phyloP scores from a whole-genome alignment of 2,888 invertebrate species.

The Drosophila barbarae region DNA sequence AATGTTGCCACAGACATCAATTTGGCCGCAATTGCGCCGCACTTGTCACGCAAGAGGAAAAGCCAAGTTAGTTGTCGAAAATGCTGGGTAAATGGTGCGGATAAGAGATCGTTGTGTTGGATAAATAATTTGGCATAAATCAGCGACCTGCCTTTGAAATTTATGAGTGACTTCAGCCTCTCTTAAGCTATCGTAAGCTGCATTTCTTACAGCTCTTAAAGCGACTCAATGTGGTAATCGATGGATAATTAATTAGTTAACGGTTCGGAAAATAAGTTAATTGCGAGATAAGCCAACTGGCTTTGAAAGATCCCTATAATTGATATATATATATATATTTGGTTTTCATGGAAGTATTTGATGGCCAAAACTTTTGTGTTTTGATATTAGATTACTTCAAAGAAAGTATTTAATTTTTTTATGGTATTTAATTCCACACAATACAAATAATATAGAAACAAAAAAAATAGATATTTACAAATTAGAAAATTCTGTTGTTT shows the following conservation, averaged over 20 bases:
- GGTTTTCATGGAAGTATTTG: too few relatives aligned
- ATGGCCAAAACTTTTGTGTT: too few relatives aligned
- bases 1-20: constrained; percentile 20
- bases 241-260: constrained; percentile 6
- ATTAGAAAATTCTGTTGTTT: neutral
- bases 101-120: neutral
- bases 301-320: neutral
- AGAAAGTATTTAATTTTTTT: too few relatives aligned
- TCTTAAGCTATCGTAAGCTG: constrained; percentile 9
- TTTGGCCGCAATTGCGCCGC: constrained; percentile 19
- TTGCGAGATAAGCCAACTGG: neutral
- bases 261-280: neutral
- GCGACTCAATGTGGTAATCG: constrained; percentile 17
- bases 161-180: constrained; percentile 2
- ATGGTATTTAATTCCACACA: too few relatives aligned
- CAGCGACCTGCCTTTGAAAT: constrained; percentile 22
- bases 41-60: constrained; percentile 31
- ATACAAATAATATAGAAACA: neutral
- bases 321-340: too few relatives aligned
- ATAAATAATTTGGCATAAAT: constrained; percentile 14
- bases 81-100: neutral
- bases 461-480: neutral
- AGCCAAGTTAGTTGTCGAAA: constrained; percentile 5
- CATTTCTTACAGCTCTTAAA: constrained; percentile 1
- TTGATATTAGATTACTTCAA: too few relatives aligned